Base-by-base conservation (phyloP, 2,888 invertebrate species). In the Tetragnatha montana region DNA sequence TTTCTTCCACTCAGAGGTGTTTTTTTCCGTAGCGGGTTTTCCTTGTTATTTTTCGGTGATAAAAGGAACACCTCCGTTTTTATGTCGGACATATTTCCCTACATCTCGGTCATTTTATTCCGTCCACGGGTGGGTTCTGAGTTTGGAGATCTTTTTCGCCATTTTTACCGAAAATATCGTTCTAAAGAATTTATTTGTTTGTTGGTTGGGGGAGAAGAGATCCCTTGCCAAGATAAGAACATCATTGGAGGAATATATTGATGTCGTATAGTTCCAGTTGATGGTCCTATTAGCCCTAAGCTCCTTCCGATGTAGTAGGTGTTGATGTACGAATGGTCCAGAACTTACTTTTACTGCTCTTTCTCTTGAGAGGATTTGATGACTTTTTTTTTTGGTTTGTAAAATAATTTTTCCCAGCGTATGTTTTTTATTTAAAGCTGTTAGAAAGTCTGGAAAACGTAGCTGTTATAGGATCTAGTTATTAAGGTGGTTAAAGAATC, bases 41-140 rank as follows among this genome's bases (percentile, higher is more conserved):
- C 69, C 80, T 80, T 22, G 60, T 80, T 80, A 80, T 69, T 22
- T 47, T 69, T 10, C n/a, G 80, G 47, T 69, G 80, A 80, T 80
- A 80, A 80, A 68, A n/a, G 80, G n/a, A 69, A 68, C 22, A 17
- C 35, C 35, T 80, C n/a, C 68, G 47, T 69, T 75, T 80, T 80
- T 69, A 69, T 68, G 68, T 22, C 80, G 19, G 69, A 68, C 75
- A 35, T 75, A 75, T 75, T 75, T 75, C n/a, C 35, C 80, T 21
- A 80, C 69, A 68, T 35, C 68, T 22, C 35, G 69, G 47, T 69
- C 80, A 69, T 80, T 78, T 78, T 78, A 21, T 21, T 78, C 12
- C 78, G 19, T 60, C 12, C 60, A 60, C 60, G 60, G 60, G 6
- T 60, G 10, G 17, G 60, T 17, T 17, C 17, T 17, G 17, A 60